phyloP scores from a whole-genome alignment of 1,140 invertebrate species.

The Heliconius eleuchia region DNA sequence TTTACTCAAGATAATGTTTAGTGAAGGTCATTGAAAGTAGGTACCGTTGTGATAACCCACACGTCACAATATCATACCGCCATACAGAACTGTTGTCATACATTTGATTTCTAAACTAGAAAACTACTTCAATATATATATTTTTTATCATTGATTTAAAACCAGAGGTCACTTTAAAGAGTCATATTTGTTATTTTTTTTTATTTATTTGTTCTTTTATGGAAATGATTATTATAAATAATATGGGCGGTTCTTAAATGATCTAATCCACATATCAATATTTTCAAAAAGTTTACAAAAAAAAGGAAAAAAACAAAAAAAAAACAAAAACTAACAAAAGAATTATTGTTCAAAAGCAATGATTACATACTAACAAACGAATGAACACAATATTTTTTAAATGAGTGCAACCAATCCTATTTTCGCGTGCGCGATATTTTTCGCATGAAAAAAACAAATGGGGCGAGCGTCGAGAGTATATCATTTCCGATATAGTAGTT shows the following conservation, averaged over 20 bases:
- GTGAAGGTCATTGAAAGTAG: neutral
- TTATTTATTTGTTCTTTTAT: too few species aligned
- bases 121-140: neutral
- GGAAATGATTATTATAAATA: too few species aligned
- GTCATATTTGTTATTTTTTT: too few species aligned
- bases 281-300: too few species aligned
- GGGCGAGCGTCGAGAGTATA: slow-evolving; percentile 57
- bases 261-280: too few species aligned
- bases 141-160: too few species aligned
- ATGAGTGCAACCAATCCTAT: slow-evolving; percentile 37
- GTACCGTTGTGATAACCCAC: neutral
- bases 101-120: neutral
- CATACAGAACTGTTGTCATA: neutral
- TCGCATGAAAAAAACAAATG: slow-evolving; percentile 65
- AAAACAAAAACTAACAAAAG: neutral
- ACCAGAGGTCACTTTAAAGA: too few species aligned
- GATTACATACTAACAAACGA: slow-evolving; percentile 11
- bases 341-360: slow-evolving; percentile 2
- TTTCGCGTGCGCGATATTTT: slow-evolving; percentile 39
- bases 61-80: neutral
- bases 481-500: slow-evolving; percentile 77
- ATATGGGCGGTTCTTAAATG: too few species aligned
- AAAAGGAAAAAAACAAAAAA: too few species aligned
- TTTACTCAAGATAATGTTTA: neutral
- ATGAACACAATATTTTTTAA: slow-evolving; percentile 24